A percentile compares a stretch with the other conserved stretches of the same genome.
phyloP scores from a whole-genome alignment of 2,888 invertebrate species.

The Callyntrura guangdongensis region DNA sequence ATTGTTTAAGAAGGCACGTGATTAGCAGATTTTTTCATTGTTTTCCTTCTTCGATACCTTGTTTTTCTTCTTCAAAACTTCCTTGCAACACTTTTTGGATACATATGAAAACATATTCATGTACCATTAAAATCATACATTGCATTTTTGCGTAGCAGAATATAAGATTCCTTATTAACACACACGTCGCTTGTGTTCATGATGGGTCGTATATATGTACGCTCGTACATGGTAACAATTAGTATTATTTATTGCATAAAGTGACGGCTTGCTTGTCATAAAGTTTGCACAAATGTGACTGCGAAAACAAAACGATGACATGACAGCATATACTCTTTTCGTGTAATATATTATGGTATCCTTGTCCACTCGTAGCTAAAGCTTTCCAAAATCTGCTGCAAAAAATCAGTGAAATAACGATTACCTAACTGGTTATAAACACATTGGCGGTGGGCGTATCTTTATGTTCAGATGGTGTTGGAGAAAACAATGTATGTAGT shows the following conservation, averaged over 20 bases:
- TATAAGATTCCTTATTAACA: too few species aligned
- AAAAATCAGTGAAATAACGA: neutral
- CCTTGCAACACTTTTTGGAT: constrained; percentile 10
- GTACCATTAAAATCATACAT: neutral
- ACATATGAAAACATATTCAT: neutral
- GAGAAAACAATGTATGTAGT: too few species aligned
- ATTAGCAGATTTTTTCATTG: neutral
- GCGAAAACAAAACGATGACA: neutral
- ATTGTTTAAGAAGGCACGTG: constrained; percentile 26
- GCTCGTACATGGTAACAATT: neutral
- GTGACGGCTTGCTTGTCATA: neutral
- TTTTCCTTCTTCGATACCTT: constrained; percentile 19
- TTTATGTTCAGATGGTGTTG: too few species aligned
- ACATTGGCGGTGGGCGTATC: too few species aligned
- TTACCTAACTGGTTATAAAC: neutral
- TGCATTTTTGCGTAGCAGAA: too few species aligned
- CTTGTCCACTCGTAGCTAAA: neutral
- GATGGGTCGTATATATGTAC: too few species aligned
- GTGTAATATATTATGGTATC: neutral
- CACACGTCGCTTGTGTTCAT: too few species aligned
- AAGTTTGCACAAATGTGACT: too few species aligned
- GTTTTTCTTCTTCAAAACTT: constrained; percentile 12
- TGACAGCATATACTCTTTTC: neutral
- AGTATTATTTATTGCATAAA: neutral
- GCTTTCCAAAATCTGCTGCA: neutral